Evolutionary conservation across 2,888 invertebrate genomes (phyloP).

Genomic region (Thera obeliscata): DNA sequence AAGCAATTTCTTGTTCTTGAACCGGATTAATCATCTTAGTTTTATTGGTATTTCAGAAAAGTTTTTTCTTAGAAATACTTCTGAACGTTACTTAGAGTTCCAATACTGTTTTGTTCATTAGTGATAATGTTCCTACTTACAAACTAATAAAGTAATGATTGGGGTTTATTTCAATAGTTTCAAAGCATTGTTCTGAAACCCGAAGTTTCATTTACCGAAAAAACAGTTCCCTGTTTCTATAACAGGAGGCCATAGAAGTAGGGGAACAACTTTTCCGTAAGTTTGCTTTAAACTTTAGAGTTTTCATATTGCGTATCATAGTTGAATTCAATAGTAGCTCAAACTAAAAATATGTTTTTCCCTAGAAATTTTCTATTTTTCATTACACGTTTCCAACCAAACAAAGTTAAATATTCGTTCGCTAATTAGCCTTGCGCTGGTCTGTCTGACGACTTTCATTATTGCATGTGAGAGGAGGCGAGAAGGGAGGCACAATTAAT

Average conservation of each 20-base stretch:
- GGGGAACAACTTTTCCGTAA: too few relatives aligned
- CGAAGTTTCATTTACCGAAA: background rate
- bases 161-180: background rate
- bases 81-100: constrained; percentile 8
- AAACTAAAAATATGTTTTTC: background rate
- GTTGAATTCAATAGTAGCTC: too few relatives aligned
- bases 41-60: constrained; percentile 21
- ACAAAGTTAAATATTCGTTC: background rate
- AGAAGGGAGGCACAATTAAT: constrained; percentile 32
- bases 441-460: constrained; percentile 19
- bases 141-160: too few relatives aligned
- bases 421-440: constrained; percentile 15
- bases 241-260: too few relatives aligned
- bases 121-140: background rate
- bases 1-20: constrained; percentile 24
- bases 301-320: too few relatives aligned
- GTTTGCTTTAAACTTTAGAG: too few relatives aligned
- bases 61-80: constrained; percentile 20
- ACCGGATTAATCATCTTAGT: constrained; percentile 23
- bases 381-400: background rate
- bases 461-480: constrained; percentile 16
- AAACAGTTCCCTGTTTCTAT: too few relatives aligned
- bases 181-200: background rate
- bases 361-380: background rate
- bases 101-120: constrained; percentile 10